These are phyloP conservation scores for Centropus bengalensis DNA, from an alignment of 2,113 vertebrate genomes.

Conservation along the genomic window DNA sequence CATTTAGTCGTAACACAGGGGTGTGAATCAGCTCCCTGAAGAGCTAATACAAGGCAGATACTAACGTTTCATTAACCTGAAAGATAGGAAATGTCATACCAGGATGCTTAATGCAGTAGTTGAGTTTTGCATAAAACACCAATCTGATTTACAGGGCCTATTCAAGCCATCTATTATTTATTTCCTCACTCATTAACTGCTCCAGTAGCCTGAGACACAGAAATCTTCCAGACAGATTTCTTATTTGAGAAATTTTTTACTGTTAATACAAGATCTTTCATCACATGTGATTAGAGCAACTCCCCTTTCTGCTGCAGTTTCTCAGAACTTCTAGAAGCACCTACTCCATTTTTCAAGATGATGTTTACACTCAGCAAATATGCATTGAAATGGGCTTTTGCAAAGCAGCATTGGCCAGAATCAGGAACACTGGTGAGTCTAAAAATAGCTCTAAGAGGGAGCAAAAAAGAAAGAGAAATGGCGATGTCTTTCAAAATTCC, in stretches of 20 bases:
- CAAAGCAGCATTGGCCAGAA: neutral
- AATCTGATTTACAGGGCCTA: neutral
- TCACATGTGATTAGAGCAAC: neutral
- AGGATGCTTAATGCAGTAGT: fast-evolving
- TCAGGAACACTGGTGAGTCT: neutral
- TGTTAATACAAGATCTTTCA: neutral
- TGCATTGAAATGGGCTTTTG: neutral
- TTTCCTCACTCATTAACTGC: neutral
- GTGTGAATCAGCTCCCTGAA: fast-evolving
- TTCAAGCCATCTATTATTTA: neutral
- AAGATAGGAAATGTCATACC: neutral
- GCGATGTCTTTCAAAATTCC: neutral
- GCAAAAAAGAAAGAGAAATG: neutral
- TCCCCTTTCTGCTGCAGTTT: neutral
- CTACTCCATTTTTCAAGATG: neutral
- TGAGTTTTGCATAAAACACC: neutral
- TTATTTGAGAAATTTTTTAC: neutral
- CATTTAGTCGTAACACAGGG: neutral
- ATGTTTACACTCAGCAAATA: neutral
- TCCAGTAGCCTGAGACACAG: neutral
- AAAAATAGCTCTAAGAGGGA: neutral
- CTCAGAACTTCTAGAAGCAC: neutral
- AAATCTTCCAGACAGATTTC: constrained; percentile 13
- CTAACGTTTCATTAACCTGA: neutral
- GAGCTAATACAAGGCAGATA: fast-evolving